Base-by-base conservation (phyloP, 2,888 invertebrate genomes). In the Myopa testacea region DNA sequence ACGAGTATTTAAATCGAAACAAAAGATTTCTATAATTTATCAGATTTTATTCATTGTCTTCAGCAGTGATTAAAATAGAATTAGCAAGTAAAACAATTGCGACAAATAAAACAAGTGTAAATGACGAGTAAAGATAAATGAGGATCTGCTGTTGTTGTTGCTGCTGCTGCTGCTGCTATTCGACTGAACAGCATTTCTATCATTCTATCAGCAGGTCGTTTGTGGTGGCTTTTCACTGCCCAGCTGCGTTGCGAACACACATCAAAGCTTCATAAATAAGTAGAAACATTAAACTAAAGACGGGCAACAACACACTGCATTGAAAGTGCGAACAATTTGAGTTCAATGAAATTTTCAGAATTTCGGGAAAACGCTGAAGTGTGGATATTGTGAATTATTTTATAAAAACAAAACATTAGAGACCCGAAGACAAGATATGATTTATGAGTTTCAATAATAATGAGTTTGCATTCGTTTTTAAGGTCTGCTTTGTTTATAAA, bases 301-400 rank as follows among this genome's bases (percentile, higher is more conserved):
- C 37, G 34, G 34, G 12, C 26, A 52, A 37, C 19, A 4, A 72
- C 58, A 72, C 71, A 72, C 60, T 72, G 8, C 8, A 60, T 12
- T n/a, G 19, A 19, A 45, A 19, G 19, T 50, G 50, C 50, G 50
- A 45, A 71, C 52, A 55, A 37, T 34, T n/a, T 12, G 71, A 60
- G 71, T 72, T 72, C 71, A 72, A 60, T 38, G 71, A 60, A 71
- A 72, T 72, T 72, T 72, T n/a, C n/a, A 60, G 60, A 58, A 72
- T 72, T 50, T 72, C 40, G 14, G 45, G 6, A 45, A 45, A 45
- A 45, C 45, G 45, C 45, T 45, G 45, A 40, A 6, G 45, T 8
- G 45, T 45, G 10, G 10, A 45, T 45, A 45, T 45, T 45, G 1
- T 45, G 5, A 1, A 2, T 55, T n/a, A 55, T 55, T 55, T 55